Evolutionary conservation across 1,140 invertebrate species (phyloP).

Genomic region (Babylonia areolata): DNA sequence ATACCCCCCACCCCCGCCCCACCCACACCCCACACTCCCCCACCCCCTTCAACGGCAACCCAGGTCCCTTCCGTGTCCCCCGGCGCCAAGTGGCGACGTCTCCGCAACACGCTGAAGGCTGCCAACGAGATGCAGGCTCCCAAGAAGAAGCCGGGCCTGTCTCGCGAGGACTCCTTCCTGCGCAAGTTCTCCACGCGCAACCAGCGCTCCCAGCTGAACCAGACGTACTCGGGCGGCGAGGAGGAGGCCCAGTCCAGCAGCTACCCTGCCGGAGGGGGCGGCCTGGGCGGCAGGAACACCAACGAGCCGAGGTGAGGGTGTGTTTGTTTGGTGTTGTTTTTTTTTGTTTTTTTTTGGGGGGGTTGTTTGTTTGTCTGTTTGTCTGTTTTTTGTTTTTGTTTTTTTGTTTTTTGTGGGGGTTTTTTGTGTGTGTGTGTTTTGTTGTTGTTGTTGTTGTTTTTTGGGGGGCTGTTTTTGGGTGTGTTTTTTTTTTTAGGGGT

Average conservation of each 20-base stretch:
- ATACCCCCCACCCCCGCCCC: background rate
- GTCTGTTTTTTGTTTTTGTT: background rate
- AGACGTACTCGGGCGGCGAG: too few relatives aligned
- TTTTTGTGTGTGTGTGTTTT: too few relatives aligned
- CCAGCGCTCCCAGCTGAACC: too few relatives aligned
- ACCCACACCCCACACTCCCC: too few relatives aligned
- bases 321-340: background rate
- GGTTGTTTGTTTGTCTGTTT: too few relatives aligned
- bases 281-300: background rate
- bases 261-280: constrained; percentile 41
- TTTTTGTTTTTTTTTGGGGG: background rate
- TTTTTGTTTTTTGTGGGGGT: background rate
- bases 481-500: too few relatives aligned
- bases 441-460: too few relatives aligned
- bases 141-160: constrained; percentile 85
- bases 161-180: constrained; percentile 95
- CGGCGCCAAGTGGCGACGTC: constrained; percentile 87
- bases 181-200: constrained; percentile 95
- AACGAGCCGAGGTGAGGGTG: background rate
- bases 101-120: constrained; percentile 93
- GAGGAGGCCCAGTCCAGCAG: constrained; percentile 34
- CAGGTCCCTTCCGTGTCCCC: constrained; percentile 43
- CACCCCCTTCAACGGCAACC: too few relatives aligned
- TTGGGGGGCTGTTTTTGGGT: too few relatives aligned
- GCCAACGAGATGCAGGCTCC: constrained; percentile 86